Conservation (phyloP, 1,140 invertebrate species). For the Diprion similis region DNA sequence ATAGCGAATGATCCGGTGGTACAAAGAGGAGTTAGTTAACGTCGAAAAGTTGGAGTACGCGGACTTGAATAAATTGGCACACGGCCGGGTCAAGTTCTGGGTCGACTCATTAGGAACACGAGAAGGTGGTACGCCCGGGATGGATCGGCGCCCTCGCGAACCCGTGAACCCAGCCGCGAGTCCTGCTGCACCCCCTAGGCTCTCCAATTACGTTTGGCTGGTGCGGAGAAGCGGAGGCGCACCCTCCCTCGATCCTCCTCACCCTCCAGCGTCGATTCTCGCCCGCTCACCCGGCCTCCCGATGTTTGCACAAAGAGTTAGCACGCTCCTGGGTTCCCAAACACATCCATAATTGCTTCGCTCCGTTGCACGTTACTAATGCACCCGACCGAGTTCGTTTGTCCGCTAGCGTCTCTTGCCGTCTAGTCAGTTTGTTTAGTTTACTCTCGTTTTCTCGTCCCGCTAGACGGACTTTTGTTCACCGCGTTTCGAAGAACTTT, state of each 20-base stretch:
- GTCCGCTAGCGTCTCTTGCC: background rate
- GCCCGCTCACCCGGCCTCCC: conserved; percentile 21
- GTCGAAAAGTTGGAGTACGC: background rate
- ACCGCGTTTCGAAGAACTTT: too few relatives aligned
- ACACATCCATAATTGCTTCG: conserved; percentile 53
- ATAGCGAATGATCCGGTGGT: background rate
- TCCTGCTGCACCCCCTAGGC: conserved; percentile 10
- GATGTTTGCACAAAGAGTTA: conserved; percentile 35
- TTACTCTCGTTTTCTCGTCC: background rate
- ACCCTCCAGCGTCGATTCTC: conserved; percentile 1
- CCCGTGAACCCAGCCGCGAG: conserved; percentile 23
- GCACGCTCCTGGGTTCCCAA: conserved; percentile 37
- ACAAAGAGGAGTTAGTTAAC: conserved; percentile 5
- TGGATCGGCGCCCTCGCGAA: conserved; percentile 18
- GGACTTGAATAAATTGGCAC: conserved; percentile 16
- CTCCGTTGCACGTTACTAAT: conserved; percentile 41
- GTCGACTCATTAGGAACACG: conserved; percentile 51
- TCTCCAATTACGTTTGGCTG: conserved; percentile 34
- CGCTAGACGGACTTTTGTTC: background rate
- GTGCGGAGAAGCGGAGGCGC: conserved; percentile 16
- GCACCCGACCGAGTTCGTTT: conserved; percentile 19
- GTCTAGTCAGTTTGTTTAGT: background rate
- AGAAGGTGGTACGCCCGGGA: conserved; percentile 21
- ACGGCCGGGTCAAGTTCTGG: conserved; percentile 48
- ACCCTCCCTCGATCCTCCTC: conserved; percentile 30